A percentile compares a stretch with the other conserved stretches of the same genome.
Evolutionary conservation across 2,888 invertebrate genomes (phyloP).

Genomic region (Cephus pygmeus): DNA sequence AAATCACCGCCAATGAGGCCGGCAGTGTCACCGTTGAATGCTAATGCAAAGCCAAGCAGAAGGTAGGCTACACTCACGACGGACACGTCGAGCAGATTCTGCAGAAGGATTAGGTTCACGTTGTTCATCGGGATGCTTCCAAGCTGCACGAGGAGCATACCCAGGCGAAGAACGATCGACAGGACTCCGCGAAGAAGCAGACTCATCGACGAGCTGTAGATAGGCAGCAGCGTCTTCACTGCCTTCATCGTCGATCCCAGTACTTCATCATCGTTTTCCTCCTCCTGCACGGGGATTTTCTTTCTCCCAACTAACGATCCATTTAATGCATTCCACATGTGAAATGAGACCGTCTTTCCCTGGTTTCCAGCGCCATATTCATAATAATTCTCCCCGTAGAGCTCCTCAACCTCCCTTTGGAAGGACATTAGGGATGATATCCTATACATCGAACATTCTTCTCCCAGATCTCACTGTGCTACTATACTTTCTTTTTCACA

Average conservation of each 20-base stretch:
- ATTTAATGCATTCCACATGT: too few species aligned
- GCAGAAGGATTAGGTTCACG: conserved; percentile 58
- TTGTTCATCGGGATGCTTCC: conserved; percentile 60
- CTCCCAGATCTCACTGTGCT: too few species aligned
- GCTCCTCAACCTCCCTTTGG: conserved; percentile 8
- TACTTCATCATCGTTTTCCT: background rate
- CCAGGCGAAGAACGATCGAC: conserved; percentile 52
- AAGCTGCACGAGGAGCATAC: conserved; percentile 57
- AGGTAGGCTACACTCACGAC: conserved; percentile 50
- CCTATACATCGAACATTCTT: too few species aligned
- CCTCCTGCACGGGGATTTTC: background rate
- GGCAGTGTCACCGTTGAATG: conserved; percentile 49
- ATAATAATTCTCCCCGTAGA: conserved; percentile 21
- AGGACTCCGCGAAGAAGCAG: conserved; percentile 30
- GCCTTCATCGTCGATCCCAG: background rate
- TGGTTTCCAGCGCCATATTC: conserved; percentile 8
- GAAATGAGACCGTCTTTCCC: too few species aligned
- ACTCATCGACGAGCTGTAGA: too few species aligned
- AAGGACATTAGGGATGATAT: too few species aligned
- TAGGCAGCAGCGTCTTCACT: background rate
- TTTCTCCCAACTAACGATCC: too few species aligned
- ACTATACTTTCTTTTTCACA: too few species aligned
- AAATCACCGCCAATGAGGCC: conserved; percentile 46
- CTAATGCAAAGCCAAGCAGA: conserved; percentile 51
- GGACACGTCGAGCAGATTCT: conserved; percentile 59